Conservation (phyloP, 1,140 invertebrate genomes). For the Drosophila subpulchrella region DNA sequence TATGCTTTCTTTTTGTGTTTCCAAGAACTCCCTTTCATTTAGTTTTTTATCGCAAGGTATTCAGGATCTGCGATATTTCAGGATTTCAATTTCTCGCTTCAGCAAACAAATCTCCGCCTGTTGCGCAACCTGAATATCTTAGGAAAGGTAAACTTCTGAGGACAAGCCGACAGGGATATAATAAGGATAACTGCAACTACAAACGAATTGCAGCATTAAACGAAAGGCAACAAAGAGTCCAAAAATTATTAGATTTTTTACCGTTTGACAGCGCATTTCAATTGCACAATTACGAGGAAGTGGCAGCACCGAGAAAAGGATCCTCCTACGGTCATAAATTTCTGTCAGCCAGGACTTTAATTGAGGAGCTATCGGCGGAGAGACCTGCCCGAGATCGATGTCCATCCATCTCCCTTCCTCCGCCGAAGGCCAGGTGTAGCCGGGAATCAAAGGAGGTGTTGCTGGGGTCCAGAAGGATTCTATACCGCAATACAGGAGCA, state of each 20-base stretch:
- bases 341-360: slow-evolving; percentile 71
- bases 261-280: slow-evolving; percentile 59
- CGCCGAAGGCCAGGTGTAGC: slow-evolving; percentile 54
- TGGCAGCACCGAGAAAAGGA: slow-evolving; percentile 45
- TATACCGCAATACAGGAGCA: slow-evolving; percentile 39
- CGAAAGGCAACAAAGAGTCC: slow-evolving; percentile 33
- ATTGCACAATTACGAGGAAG: slow-evolving; percentile 76
- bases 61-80: slow-evolving; percentile 34
- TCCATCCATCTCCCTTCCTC: slow-evolving; percentile 33
- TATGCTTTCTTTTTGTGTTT: background rate
- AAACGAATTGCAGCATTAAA: slow-evolving; percentile 51
- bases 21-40: slow-evolving; percentile 19
- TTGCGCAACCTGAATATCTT: slow-evolving; percentile 49
- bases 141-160: slow-evolving; percentile 42
- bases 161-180: slow-evolving; percentile 43
- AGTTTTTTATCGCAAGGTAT: slow-evolving; percentile 22
- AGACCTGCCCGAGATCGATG: slow-evolving; percentile 58
- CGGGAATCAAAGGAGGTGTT: slow-evolving; percentile 66
- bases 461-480: slow-evolving; percentile 22
- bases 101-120: slow-evolving; percentile 46
- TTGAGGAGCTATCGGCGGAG: slow-evolving; percentile 55
- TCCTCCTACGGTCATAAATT: slow-evolving; percentile 58
- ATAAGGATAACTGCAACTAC: slow-evolving; percentile 48
- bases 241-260: slow-evolving; percentile 73
- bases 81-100: slow-evolving; percentile 56